Evolutionary conservation across 2,797 vertebrate species (phyloP).

Genomic region (Pipistrellus kuhlii): DNA sequence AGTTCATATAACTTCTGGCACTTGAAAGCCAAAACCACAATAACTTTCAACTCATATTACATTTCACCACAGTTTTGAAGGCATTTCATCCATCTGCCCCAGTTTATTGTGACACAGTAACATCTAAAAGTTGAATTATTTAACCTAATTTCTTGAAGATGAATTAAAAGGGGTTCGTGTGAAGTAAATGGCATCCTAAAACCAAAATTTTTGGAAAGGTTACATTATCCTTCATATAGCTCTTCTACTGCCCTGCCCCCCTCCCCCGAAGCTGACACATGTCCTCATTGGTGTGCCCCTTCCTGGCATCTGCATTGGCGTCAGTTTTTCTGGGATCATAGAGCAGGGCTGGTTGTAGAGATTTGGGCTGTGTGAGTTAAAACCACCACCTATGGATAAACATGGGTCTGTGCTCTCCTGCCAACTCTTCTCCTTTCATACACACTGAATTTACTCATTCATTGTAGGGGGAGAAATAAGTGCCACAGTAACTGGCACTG

Average conservation of each 20-base stretch:
- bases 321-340: neutral
- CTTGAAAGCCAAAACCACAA: neutral
- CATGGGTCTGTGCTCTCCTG: conserved; percentile 7
- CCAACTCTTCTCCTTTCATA: conserved; percentile 53
- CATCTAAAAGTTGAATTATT: neutral
- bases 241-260: neutral
- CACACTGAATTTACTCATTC: conserved; percentile 62
- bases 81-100: neutral
- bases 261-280: neutral
- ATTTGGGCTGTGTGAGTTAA: neutral
- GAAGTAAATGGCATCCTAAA: neutral
- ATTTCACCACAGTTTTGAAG: neutral
- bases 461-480: neutral
- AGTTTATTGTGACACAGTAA: neutral
- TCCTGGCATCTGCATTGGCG: neutral
- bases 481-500: neutral
- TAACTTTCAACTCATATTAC: neutral
- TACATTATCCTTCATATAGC: neutral
- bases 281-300: neutral
- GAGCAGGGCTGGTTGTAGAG: neutral
- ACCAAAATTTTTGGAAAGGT: neutral
- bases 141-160: neutral
- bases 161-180: neutral
- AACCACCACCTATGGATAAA: conserved; percentile 50
- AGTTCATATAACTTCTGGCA: conserved; percentile 17